Evolutionary conservation across 2,888 invertebrate genomes (phyloP).

Genomic region (Philereme transversata): DNA sequence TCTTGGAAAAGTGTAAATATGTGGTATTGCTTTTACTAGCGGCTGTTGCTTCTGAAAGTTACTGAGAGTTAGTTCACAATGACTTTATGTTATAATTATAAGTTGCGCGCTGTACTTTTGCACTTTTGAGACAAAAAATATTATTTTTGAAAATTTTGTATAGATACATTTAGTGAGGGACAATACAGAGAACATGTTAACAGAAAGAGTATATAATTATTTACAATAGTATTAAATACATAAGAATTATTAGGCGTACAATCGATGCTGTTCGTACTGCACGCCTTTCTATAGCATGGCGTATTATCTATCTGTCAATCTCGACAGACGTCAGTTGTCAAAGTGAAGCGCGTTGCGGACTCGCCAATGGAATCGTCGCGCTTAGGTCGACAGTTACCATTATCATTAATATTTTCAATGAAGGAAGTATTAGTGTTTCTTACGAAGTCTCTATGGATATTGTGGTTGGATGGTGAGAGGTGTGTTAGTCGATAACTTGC

Average conservation of each 20-base stretch:
- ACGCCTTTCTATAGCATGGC: conserved; percentile 52
- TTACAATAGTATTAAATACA: too few relatives aligned
- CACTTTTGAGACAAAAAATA: too few relatives aligned
- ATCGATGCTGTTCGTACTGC: conserved; percentile 73
- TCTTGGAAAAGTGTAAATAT: not conserved
- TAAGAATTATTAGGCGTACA: conserved; percentile 66
- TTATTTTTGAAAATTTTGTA: too few relatives aligned
- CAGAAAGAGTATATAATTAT: too few relatives aligned
- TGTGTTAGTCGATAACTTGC: conserved; percentile 75
- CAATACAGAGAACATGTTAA: too few relatives aligned
- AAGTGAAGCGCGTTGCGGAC: conserved; percentile 69
- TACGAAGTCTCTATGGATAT: conserved; percentile 69
- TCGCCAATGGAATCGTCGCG: conserved; percentile 75
- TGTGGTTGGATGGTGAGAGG: conserved; percentile 76
- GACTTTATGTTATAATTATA: too few relatives aligned
- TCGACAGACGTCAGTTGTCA: conserved; percentile 66
- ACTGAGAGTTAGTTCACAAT: too few relatives aligned
- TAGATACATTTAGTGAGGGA: too few relatives aligned
- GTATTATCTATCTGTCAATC: conserved; percentile 72
- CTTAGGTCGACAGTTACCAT: conserved; percentile 68
- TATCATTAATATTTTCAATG: conserved; percentile 75
- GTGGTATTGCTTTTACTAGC: too few relatives aligned
- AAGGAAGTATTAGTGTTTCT: conserved; percentile 78
- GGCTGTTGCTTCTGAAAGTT: too few relatives aligned
- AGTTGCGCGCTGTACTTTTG: too few relatives aligned